Percentiles rank a stretch among this genome's conserved stretches.
Conservation (phyloP, 2,888 invertebrate genomes). For the Patella caerulea region DNA sequence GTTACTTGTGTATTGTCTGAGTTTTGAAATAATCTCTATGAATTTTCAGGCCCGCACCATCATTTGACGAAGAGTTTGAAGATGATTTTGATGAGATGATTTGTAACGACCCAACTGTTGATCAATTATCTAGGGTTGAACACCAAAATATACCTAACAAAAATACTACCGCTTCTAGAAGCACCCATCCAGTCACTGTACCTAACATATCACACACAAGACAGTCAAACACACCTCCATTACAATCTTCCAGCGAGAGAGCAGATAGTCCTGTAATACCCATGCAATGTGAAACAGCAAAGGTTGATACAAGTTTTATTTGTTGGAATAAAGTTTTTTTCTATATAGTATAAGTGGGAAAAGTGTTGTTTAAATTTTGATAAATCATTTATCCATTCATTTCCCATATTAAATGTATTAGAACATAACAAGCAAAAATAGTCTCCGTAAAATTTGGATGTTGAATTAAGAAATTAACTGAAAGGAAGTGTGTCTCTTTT, state of each 20-base stretch:
- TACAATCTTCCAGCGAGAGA: not conserved
- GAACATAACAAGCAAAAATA: too few relatives aligned
- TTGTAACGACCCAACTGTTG: constrained; percentile 38
- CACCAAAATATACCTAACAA: constrained; percentile 28
- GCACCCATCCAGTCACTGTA: constrained; percentile 25
- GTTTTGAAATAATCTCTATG: not conserved
- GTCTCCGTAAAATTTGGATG: too few relatives aligned
- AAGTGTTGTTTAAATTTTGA: too few relatives aligned
- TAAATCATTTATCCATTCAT: too few relatives aligned
- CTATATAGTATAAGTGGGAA: too few relatives aligned
- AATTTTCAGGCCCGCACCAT: constrained; percentile 36
- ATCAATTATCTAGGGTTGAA: constrained; percentile 24
- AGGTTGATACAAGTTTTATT: not conserved
- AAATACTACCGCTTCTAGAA: constrained; percentile 11
- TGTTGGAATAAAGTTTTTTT: too few relatives aligned
- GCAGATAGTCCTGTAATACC: constrained; percentile 49
- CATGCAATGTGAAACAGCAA: constrained; percentile 30
- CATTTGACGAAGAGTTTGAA: constrained; percentile 46
- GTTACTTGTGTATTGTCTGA: too few relatives aligned
- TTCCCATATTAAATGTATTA: too few relatives aligned
- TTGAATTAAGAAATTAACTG: too few relatives aligned
- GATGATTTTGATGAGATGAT: constrained; percentile 48
- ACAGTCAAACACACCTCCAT: not conserved
- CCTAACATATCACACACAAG: not conserved
- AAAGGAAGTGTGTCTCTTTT: too few relatives aligned